Percentiles rank a stretch among this genome's conserved stretches.
These are phyloP conservation scores for Protodeltote pygarga DNA, from an alignment of 2,888 invertebrate genomes.

Conservation along the genomic window DNA sequence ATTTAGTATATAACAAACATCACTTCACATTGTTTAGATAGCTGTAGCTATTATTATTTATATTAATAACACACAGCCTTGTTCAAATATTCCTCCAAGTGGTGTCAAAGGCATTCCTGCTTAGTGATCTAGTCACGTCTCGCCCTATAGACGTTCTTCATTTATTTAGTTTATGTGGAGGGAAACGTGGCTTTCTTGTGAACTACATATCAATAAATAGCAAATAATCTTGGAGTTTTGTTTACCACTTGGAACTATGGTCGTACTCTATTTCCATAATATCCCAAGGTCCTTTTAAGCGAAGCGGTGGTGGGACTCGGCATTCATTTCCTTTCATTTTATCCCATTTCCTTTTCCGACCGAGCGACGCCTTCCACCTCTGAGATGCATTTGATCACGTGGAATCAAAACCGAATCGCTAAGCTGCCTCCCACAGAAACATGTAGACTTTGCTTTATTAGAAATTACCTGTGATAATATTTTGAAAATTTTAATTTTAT, in stretches of 20 bases:
- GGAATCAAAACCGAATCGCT: slow-evolving; percentile 82
- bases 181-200: slow-evolving; percentile 50
- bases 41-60: slow-evolving; percentile 38
- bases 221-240: slow-evolving; percentile 47
- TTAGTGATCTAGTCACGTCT: slow-evolving; percentile 61
- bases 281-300: slow-evolving; percentile 62
- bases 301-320: slow-evolving; percentile 82
- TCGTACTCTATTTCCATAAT: slow-evolving; percentile 45
- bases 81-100: slow-evolving; percentile 53
- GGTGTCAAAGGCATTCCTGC: slow-evolving; percentile 65
- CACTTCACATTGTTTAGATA: slow-evolving; percentile 50
- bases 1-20: slow-evolving; percentile 42
- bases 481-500: slow-evolving; percentile 15
- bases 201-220: slow-evolving; percentile 45
- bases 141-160: slow-evolving; percentile 58
- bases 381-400: slow-evolving; percentile 75
- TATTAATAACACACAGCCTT: slow-evolving; percentile 42
- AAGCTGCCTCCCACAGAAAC: slow-evolving; percentile 79
- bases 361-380: slow-evolving; percentile 86
- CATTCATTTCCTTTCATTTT: slow-evolving; percentile 63
- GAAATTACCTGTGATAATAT: slow-evolving; percentile 24
- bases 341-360: slow-evolving; percentile 78
- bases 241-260: slow-evolving; percentile 50
- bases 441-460: slow-evolving; percentile 58
- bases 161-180: slow-evolving; percentile 58